Evolutionary conservation across 2,888 invertebrate genomes (phyloP).

Genomic region (Drosophila suboccidentalis): DNA sequence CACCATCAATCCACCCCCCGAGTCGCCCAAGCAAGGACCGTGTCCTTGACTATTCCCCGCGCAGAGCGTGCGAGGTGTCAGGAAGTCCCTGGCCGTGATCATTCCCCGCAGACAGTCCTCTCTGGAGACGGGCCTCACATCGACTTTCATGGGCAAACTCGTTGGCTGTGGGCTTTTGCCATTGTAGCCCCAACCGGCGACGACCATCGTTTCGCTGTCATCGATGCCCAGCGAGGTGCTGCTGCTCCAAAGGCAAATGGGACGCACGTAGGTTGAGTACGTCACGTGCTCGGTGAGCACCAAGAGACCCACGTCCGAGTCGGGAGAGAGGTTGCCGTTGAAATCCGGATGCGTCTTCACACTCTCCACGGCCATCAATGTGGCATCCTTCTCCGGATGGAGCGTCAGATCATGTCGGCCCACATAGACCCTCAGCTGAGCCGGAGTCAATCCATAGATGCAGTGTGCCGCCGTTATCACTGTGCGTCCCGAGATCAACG

Average conservation of each 20-base stretch:
- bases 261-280: constrained; percentile 64
- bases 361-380: constrained; percentile 55
- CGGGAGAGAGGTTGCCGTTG: constrained; percentile 64
- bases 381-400: constrained; percentile 74
- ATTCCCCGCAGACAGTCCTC: constrained; percentile 61
- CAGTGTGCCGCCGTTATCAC: constrained; percentile 85
- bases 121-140: constrained; percentile 54
- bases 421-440: constrained; percentile 71
- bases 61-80: constrained; percentile 77
- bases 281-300: constrained; percentile 46
- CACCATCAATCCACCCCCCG: constrained; percentile 87
- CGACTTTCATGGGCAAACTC: constrained; percentile 55
- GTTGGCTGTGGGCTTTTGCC: constrained; percentile 66
- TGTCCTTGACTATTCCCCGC: constrained; percentile 80
- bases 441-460: constrained; percentile 46
- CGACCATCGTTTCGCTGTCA: constrained; percentile 84
- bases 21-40: constrained; percentile 86
- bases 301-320: constrained; percentile 57
- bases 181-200: constrained; percentile 87
- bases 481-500: constrained; percentile 65
- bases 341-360: constrained; percentile 85
- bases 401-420: constrained; percentile 82
- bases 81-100: constrained; percentile 62
- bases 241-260: constrained; percentile 83
- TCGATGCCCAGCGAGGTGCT: constrained; percentile 66